A percentile compares a stretch with the other conserved stretches of the same genome.
phyloP scores from a whole-genome alignment of 64 coral and sea anemone species.

The Trachythela sp. region DNA sequence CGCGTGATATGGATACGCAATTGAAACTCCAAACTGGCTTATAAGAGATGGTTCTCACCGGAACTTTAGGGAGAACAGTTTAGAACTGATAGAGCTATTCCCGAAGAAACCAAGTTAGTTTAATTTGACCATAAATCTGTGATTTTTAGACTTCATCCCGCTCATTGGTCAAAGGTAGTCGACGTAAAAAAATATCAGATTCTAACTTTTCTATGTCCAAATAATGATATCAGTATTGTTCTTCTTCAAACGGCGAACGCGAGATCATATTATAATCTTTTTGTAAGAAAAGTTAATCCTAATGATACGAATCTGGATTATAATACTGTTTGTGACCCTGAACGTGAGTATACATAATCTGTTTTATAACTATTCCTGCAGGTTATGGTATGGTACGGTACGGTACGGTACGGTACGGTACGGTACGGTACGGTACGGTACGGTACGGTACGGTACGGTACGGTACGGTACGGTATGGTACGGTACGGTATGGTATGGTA shows the following conservation, averaged over 20 bases:
- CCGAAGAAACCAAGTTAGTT: too few relatives aligned
- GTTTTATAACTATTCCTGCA: too few relatives aligned
- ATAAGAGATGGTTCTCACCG: too few relatives aligned
- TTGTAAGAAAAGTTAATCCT: not conserved
- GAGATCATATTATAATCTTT: slow-evolving; percentile 9
- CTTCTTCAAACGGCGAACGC: not conserved
- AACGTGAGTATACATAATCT: not conserved
- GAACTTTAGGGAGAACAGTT: too few relatives aligned
- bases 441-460: not conserved
- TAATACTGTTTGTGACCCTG: not conserved
- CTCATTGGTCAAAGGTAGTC: not conserved
- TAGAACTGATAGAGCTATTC: too few relatives aligned
- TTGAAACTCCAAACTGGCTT: too few relatives aligned
- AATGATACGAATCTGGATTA: slow-evolving; percentile 2
- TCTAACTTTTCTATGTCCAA: not conserved
- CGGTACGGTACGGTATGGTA: not conserved
- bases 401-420: not conserved
- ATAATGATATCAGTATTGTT: not conserved
- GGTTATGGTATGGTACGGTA: too few relatives aligned
- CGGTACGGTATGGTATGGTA: not conserved
- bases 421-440: not conserved
- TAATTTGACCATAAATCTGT: not conserved
- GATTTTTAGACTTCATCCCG: not conserved
- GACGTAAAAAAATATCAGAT: not conserved
- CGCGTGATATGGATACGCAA: too few relatives aligned